phyloP scores from a whole-genome alignment of 2,797 vertebrate genomes.

The Ispidina lecontei region DNA sequence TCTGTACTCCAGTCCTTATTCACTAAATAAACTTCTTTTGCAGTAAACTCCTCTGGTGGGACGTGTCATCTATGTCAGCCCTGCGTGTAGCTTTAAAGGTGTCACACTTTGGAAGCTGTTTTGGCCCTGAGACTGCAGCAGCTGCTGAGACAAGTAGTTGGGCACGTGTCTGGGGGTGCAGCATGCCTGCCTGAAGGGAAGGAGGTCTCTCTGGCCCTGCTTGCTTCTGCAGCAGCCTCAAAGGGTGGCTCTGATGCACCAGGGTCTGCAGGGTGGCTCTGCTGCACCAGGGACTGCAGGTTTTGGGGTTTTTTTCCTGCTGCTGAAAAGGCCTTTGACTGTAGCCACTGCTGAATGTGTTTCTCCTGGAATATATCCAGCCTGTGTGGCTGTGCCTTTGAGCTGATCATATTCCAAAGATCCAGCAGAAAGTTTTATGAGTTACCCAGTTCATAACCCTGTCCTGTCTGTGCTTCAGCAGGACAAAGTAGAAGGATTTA shows the following conservation, averaged over 20 bases:
- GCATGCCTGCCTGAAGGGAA: neutral
- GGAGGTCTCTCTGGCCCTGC: neutral
- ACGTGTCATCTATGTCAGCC: neutral
- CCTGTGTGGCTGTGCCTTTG: neutral
- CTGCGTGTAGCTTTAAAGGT: neutral
- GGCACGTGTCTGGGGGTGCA: neutral
- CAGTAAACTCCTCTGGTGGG: neutral
- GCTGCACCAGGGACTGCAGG: neutral
- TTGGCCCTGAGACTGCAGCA: neutral
- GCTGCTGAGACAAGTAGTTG: neutral
- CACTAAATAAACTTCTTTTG: slow-evolving; percentile 45
- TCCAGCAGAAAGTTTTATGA: neutral
- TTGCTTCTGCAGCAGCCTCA: neutral
- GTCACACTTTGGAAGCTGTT: neutral
- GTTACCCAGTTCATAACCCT: neutral
- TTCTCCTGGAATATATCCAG: neutral
- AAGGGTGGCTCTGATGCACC: neutral
- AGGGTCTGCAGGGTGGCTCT: neutral
- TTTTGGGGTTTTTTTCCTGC: neutral
- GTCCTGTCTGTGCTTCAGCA: neutral
- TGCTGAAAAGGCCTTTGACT: neutral
- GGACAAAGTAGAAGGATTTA: neutral
- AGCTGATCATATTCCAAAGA: neutral
- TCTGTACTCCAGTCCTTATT: neutral
- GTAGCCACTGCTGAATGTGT: neutral